Conservation (phyloP, 2,888 invertebrate species). For the Empis stercorea region DNA sequence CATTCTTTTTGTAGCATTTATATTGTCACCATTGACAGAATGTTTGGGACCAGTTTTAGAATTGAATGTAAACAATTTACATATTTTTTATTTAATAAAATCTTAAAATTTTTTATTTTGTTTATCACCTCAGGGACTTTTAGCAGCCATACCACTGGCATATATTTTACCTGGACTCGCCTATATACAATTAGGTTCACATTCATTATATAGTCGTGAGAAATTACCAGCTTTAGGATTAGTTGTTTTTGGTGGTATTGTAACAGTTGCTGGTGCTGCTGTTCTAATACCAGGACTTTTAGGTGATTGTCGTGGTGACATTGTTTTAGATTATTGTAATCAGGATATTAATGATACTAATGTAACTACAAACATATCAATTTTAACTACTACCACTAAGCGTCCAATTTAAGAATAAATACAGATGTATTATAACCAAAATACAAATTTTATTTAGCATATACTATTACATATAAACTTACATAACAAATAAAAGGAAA, state of each 20-base stretch:
- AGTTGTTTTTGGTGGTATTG: conserved; percentile 48
- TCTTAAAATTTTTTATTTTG: too few species aligned
- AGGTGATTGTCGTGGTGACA: conserved; percentile 34
- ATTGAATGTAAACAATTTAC: conserved; percentile 64
- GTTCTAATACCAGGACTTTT: conserved; percentile 31
- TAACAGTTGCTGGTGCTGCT: conserved; percentile 32
- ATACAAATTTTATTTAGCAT: too few species aligned
- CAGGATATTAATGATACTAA: conserved; percentile 23
- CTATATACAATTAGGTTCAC: conserved; percentile 62
- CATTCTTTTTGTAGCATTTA: conserved; percentile 54
- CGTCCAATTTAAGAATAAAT: conserved; percentile 16
- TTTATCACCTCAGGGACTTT: conserved; percentile 57
- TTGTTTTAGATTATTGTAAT: conserved; percentile 34
- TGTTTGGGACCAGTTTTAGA: conserved; percentile 73
- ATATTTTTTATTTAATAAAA: conserved; percentile 2
- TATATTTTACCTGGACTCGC: conserved; percentile 69
- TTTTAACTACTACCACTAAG: conserved; percentile 9
- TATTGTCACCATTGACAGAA: conserved; percentile 68
- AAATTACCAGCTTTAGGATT: conserved; percentile 61
- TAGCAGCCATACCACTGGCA: conserved; percentile 71
- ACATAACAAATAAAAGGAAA: too few species aligned
- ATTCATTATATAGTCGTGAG: conserved; percentile 47
- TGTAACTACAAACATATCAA: conserved; percentile 6
- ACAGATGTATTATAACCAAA: neutral
- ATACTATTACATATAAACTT: too few species aligned